Conservation (phyloP, 2,888 invertebrate species). For the Macrosoma leucophasiata region DNA sequence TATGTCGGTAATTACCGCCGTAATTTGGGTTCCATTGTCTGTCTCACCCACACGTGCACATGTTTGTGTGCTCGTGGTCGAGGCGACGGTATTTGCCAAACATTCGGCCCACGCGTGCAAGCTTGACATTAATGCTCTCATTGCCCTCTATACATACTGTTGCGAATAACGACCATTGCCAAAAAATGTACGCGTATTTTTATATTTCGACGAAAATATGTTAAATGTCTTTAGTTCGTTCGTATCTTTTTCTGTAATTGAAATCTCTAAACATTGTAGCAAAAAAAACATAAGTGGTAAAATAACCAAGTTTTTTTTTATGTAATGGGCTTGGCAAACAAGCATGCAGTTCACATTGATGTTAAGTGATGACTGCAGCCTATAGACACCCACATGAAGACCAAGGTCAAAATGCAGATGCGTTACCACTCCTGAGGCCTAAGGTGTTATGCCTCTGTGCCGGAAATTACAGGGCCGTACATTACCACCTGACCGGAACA, state of each 20-base stretch:
- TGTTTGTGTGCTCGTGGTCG: constrained; percentile 31
- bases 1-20: constrained; percentile 36
- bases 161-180: constrained; percentile 3
- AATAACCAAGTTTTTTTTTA: too few species aligned
- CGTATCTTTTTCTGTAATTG: constrained; percentile 28
- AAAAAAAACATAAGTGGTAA: too few species aligned
- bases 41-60: constrained; percentile 36
- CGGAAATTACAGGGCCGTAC: too few species aligned
- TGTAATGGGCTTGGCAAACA: too few species aligned
- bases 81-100: constrained; percentile 39
- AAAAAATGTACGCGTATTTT: constrained; percentile 5
- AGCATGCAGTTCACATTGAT: too few species aligned
- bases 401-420: too few species aligned
- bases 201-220: background rate
- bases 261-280: constrained; percentile 24
- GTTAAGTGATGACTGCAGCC: too few species aligned
- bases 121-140: constrained; percentile 17
- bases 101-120: constrained; percentile 37
- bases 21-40: constrained; percentile 41
- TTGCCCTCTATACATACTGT: constrained; percentile 6
- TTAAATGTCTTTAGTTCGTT: constrained; percentile 9
- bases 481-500: too few species aligned
- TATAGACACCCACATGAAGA: too few species aligned
- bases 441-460: too few species aligned
- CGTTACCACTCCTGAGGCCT: too few species aligned